Evolutionary conservation across 2,113 vertebrate species (phyloP).

Genomic region (Psilopsiagon aymara): DNA sequence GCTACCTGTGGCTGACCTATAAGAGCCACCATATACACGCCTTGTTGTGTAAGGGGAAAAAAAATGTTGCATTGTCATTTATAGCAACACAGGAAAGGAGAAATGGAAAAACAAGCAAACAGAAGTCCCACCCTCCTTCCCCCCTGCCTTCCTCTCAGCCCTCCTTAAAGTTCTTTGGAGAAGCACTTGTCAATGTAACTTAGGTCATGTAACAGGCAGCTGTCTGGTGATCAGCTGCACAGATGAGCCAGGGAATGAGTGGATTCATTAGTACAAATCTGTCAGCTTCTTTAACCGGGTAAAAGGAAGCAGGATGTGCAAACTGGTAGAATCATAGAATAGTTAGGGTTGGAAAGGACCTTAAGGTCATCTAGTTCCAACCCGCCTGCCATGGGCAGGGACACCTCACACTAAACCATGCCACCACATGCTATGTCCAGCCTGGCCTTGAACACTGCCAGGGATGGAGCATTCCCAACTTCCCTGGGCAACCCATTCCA

Average conservation of each 20-base stretch:
- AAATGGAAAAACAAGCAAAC: background rate
- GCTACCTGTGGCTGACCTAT: background rate
- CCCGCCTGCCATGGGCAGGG: too few relatives aligned
- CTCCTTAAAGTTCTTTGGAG: background rate
- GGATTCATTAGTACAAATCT: background rate
- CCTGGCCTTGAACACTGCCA: too few relatives aligned
- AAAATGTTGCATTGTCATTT: background rate
- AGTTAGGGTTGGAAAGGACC: too few relatives aligned
- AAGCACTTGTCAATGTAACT: background rate
- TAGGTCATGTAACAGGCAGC: background rate
- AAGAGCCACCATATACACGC: background rate
- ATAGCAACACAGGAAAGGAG: background rate
- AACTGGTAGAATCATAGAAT: background rate
- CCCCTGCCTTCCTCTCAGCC: rapidly evolving
- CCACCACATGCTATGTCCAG: too few relatives aligned
- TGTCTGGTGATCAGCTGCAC: background rate
- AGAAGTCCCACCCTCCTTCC: background rate
- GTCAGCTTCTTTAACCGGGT: background rate
- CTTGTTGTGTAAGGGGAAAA: background rate
- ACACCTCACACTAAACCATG: too few relatives aligned
- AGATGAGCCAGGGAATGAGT: background rate
- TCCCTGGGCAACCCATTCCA: too few relatives aligned
- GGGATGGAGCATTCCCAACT: too few relatives aligned
- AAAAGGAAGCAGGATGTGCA: background rate
- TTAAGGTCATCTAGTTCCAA: too few relatives aligned